Evolutionary conservation across 2,888 invertebrate genomes (phyloP), one percentile per base, ranked within the genome.

Genomic region (Xiphydria camelus): DNA sequence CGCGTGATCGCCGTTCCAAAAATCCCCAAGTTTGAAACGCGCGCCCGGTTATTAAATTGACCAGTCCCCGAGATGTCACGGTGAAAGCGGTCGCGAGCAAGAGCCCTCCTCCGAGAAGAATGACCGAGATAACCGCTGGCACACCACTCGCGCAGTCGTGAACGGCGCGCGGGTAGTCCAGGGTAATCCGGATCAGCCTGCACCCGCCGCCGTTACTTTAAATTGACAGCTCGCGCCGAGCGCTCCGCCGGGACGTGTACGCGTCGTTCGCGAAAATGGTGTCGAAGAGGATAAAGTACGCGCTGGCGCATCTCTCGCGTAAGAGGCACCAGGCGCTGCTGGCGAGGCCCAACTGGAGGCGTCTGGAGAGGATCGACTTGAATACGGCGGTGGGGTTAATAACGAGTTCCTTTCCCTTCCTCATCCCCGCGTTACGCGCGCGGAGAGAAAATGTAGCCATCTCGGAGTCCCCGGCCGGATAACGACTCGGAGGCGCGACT

Each of bases 241-340:
- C 12, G 6, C 32, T 10, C 32, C n/a, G 12, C 32, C n/a, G 12
- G 32, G 12, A 6, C 12, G n/a, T n/a, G n/a, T n/a, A n/a, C n/a
- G n/a, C n/a, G n/a, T n/a, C n/a, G 12, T 6, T 10, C 32, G 6
- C 23, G 26, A 56, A 48, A 43, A 69, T 64, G 65, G 42, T 56
- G 36, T 59, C 58, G 22, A 60, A 54, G 40, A 65, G 62, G 54
- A 54, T 70, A 43, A 70, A 60, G 58, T 68, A 68, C 47, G 67
- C 66, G 19, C 58, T 61, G 55, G 58, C 56, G 50, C 70, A 70
- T 56, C 58, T 70, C 35, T 62, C 69, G 37, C 55, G 33, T 14
- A 48, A 59, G 25, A 54, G 62, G 42, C 56, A 70, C 49, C 59
- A 48, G 37, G 51, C 60, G 15, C 31, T 60, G 25, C 49, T 70